Evolutionary conservation across 2,797 vertebrate species (phyloP), one percentile per base, ranked within the genome.

Genomic region (Cyprinodon diabolis): DNA sequence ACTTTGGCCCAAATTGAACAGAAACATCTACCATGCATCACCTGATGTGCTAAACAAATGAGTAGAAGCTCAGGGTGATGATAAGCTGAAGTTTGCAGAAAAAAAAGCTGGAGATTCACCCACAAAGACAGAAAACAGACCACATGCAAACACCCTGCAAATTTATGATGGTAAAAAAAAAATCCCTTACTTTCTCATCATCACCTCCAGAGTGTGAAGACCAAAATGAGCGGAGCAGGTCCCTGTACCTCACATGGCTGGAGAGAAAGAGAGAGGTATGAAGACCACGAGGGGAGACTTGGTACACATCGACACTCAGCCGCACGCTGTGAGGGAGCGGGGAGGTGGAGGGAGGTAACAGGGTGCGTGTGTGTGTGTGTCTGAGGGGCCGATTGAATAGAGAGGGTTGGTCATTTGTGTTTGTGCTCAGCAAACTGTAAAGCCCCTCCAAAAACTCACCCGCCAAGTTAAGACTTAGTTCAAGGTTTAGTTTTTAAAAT

Each of bases 361-460:
- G 75, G 43, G 67, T 69, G 77, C 70, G 81, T 70, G 83, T 52
- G 70, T 45, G 67, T 47, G 58, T 57, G 52, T 65, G 68, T 23
- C 15, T 12, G 69, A 63, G 48, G 68, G 47, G 21, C 10, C 0
- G 35, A 69, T 5, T 60, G 54, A 71, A 49, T 48, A 48, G 23
- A 72, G 82, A 79, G 58, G 47, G 85, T 43, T 47, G 75, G 83
- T 81, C 86, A 87, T 86, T 92, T 86, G 86, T 90, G 79, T 89
- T 88, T 89, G 76, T 88, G 85, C 84, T 89, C 89, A 86, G 88
- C 82, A 91, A 92, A 92, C 90, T 89, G 83, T 76, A 91, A 90
- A 90, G 86, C 89, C 89, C 82, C 76, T 86, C 81, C 35, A 54
- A 47, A 58, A 70, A 23, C 43, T 23, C 40, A 65, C 37, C 62